Evolutionary conservation across 2,888 invertebrate genomes (phyloP).

Genomic region (Drosophila eohydei): DNA sequence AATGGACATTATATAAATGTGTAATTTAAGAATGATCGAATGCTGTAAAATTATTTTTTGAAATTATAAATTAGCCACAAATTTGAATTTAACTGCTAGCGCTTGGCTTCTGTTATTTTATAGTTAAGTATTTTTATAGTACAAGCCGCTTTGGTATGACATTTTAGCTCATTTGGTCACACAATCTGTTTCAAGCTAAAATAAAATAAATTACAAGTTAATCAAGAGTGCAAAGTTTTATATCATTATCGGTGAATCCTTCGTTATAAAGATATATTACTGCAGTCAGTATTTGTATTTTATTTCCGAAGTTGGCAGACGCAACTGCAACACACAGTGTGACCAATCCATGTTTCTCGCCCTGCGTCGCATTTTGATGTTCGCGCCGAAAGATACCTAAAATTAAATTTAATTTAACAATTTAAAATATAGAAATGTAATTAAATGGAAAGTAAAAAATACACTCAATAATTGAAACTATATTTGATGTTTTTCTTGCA

Average conservation of each 20-base stretch:
- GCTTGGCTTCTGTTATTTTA: not conserved
- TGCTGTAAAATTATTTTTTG: not conserved
- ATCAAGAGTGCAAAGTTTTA: not conserved
- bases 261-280: too few species aligned
- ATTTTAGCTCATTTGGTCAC: not conserved
- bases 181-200: not conserved
- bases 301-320: not conserved
- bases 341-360: constrained; percentile 31
- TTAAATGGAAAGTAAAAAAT: not conserved
- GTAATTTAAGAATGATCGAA: not conserved
- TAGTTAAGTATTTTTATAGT: not conserved
- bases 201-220: not conserved
- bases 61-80: too few species aligned
- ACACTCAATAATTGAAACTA: not conserved
- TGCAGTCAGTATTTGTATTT: too few species aligned
- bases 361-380: constrained; percentile 51
- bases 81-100: not conserved
- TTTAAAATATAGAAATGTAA: constrained; percentile 18
- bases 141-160: not conserved
- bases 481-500: not conserved
- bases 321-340: constrained; percentile 21
- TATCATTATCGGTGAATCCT: too few species aligned
- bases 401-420: constrained; percentile 3
- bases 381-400: constrained; percentile 41
- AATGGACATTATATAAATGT: not conserved